phyloP scores from a whole-genome alignment of 2,113 vertebrate genomes.

The Daphoenositta chrysoptera region DNA sequence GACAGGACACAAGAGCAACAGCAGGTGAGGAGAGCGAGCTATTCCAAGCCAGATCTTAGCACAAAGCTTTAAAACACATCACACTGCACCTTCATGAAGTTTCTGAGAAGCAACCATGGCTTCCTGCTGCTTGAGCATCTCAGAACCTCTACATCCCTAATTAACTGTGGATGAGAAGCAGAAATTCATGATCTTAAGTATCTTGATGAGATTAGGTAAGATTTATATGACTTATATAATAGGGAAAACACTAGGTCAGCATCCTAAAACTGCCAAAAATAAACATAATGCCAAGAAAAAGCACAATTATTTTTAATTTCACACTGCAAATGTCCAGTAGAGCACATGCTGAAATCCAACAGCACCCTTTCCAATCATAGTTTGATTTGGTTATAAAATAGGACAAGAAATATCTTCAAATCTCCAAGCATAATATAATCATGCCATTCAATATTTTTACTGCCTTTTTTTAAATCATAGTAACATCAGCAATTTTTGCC shows the following conservation, averaged over 20 bases:
- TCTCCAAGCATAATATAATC: neutral
- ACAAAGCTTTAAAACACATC: neutral
- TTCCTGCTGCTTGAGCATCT: neutral
- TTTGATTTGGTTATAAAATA: neutral
- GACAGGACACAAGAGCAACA: neutral
- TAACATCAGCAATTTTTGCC: slow-evolving; percentile 40
- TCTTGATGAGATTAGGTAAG: neutral
- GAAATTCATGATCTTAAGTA: neutral
- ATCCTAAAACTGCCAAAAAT: neutral
- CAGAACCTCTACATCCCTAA: neutral
- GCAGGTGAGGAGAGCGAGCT: neutral
- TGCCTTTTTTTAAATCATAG: neutral
- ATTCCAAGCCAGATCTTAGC: neutral
- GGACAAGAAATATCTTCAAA: neutral
- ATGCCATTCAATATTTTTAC: slow-evolving; percentile 40
- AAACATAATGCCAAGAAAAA: neutral
- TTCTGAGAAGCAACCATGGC: neutral
- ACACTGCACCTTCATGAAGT: neutral
- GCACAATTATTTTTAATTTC: neutral
- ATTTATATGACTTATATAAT: neutral
- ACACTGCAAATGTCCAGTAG: neutral
- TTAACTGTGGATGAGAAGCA: neutral
- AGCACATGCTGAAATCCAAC: neutral
- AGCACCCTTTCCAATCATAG: neutral
- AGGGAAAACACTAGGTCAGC: neutral